These are phyloP conservation scores for Nothura maculosa DNA, from an alignment of 2,797 vertebrate genomes.

Conservation along the genomic window DNA sequence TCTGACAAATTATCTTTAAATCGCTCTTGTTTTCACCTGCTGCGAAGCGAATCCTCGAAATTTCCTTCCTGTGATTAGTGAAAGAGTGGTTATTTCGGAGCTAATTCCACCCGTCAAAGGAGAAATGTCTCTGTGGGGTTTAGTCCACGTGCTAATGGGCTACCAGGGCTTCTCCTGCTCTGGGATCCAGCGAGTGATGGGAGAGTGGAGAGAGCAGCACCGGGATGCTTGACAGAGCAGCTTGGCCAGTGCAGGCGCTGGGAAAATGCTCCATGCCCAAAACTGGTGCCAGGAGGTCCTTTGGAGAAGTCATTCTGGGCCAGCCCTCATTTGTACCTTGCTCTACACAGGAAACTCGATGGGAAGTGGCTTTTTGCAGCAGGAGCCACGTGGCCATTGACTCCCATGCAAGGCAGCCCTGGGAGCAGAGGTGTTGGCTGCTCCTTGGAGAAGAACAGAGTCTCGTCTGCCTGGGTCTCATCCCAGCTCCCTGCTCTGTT, in stretches of 20 bases:
- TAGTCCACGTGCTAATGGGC: not conserved
- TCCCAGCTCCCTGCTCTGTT: conserved; percentile 43
- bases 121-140: not conserved
- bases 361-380: too few species aligned
- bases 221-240: too few species aligned
- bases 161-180: not conserved
- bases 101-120: not conserved
- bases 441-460: not conserved
- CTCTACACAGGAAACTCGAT: too few species aligned
- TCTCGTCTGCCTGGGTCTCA: conserved; percentile 21
- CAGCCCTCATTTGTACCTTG: too few species aligned
- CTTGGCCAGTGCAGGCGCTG: too few species aligned
- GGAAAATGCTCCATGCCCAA: not conserved
- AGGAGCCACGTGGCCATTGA: too few species aligned
- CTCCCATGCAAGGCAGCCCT: too few species aligned
- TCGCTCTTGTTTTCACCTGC: conserved; percentile 9
- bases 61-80: not conserved
- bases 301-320: too few species aligned
- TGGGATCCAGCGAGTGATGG: not conserved
- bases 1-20: not conserved
- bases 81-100: not conserved
- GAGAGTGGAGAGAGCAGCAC: not conserved
- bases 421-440: fast-evolving
- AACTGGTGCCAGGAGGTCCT: not conserved
- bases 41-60: not conserved